Percentiles rank a stretch among this genome's conserved stretches.
Conservation (phyloP, 2,797 vertebrate species). For the Xenops minutus region DNA sequence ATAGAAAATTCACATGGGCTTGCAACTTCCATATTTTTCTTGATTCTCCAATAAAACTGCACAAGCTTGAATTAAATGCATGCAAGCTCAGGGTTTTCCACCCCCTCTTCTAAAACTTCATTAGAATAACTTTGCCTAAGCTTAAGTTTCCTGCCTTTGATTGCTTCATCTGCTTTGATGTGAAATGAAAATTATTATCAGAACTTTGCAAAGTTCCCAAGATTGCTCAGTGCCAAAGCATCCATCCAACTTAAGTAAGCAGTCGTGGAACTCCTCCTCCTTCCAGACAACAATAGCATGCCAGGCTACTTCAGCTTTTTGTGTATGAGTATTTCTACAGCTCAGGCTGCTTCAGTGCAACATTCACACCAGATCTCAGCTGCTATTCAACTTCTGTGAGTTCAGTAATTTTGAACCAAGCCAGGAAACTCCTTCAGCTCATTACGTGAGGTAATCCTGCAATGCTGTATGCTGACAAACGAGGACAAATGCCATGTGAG, state of each 20-base stretch:
- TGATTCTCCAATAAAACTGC: background rate
- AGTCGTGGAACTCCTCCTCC: background rate
- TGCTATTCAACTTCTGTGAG: background rate
- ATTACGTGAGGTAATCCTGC: background rate
- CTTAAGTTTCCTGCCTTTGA: conserved; percentile 35
- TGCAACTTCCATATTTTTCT: background rate
- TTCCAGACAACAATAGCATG: background rate
- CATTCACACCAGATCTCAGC: background rate
- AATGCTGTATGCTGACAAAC: background rate
- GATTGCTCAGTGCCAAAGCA: background rate
- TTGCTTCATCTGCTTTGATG: conserved; percentile 50
- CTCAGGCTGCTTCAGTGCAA: background rate
- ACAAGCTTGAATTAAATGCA: background rate
- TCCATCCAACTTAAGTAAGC: background rate
- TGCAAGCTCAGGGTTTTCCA: background rate
- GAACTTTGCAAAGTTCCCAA: conserved; percentile 27
- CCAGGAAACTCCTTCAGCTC: background rate
- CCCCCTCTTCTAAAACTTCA: background rate
- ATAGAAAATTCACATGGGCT: background rate
- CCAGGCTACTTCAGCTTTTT: background rate
- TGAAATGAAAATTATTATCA: conserved; percentile 45
- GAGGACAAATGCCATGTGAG: background rate
- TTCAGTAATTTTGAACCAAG: background rate
- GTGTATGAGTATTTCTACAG: background rate
- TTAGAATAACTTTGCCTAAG: conserved; percentile 55